A percentile compares a stretch with the other conserved stretches of the same genome.
phyloP scores from a whole-genome alignment of 2,888 invertebrate species.

The Sinohyriopsis cumingii region DNA sequence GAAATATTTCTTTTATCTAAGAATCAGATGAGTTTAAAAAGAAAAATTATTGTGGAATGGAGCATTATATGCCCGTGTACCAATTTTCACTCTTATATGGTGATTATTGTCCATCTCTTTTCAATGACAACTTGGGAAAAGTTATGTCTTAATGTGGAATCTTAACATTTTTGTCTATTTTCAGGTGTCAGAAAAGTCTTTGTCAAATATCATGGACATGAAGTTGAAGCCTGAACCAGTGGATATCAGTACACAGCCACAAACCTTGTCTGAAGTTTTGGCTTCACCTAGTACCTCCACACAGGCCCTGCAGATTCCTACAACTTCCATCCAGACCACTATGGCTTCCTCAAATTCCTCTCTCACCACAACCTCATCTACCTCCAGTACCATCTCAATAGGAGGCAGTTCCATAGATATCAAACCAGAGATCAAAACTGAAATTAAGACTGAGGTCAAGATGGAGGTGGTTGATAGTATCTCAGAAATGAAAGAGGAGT shows the following conservation, averaged over 20 bases:
- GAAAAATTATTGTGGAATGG: too few species aligned
- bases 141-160: too few species aligned
- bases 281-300: constrained; percentile 27
- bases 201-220: too few species aligned
- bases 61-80: too few species aligned
- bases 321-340: constrained; percentile 11
- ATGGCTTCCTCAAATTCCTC: constrained; percentile 33
- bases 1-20: too few species aligned
- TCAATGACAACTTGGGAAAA: background rate
- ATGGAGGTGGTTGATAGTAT: constrained; percentile 25
- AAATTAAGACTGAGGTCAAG: constrained; percentile 49
- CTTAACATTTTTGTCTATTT: too few species aligned
- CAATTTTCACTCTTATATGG: too few species aligned
- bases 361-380: constrained; percentile 38
- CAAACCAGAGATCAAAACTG: constrained; percentile 54
- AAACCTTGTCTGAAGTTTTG: constrained; percentile 22
- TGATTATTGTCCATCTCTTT: too few species aligned
- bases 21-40: too few species aligned
- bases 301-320: constrained; percentile 27
- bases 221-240: too few species aligned
- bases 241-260: constrained; percentile 11
- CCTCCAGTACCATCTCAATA: constrained; percentile 69
- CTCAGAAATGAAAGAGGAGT: constrained; percentile 29
- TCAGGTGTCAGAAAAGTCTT: too few species aligned
- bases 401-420: constrained; percentile 46